Evolutionary conservation across 2,888 invertebrate species (phyloP).

Genomic region (Bellardia bayeri): DNA sequence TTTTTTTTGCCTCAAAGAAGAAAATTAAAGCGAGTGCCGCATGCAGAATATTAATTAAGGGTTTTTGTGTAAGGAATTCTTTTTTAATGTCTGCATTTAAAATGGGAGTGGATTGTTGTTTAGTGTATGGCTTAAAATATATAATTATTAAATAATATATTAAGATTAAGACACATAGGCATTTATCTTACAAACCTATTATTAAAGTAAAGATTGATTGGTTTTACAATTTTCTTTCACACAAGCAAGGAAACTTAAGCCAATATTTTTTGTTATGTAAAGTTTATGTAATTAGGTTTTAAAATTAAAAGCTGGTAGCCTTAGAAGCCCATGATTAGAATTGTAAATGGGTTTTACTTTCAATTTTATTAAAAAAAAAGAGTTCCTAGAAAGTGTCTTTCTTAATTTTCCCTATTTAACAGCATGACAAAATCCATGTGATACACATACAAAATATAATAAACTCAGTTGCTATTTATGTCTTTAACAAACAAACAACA

Average conservation of each 20-base stretch:
- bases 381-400: no score
- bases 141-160: conserved; percentile 49
- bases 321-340: no score
- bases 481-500: conserved; percentile 9
- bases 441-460: no score
- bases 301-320: no score
- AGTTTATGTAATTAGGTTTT: no score
- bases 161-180: not conserved
- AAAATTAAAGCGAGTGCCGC: conserved; percentile 22
- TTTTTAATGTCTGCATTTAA: conserved; percentile 23
- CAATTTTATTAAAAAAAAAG: no score
- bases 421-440: no score
- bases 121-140: conserved; percentile 13
- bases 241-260: no score
- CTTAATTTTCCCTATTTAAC: no score
- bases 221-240: not conserved
- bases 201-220: conserved; percentile 7
- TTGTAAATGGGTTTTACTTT: no score
- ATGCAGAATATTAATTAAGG: conserved; percentile 54
- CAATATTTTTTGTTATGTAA: no score
- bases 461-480: not conserved
- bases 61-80: conserved; percentile 4
- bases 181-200: not conserved
- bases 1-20: conserved; percentile 23
- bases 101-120: conserved; percentile 40